Conservation (phyloP, 1,140 invertebrate species). For the Trissolcus basalis region DNA sequence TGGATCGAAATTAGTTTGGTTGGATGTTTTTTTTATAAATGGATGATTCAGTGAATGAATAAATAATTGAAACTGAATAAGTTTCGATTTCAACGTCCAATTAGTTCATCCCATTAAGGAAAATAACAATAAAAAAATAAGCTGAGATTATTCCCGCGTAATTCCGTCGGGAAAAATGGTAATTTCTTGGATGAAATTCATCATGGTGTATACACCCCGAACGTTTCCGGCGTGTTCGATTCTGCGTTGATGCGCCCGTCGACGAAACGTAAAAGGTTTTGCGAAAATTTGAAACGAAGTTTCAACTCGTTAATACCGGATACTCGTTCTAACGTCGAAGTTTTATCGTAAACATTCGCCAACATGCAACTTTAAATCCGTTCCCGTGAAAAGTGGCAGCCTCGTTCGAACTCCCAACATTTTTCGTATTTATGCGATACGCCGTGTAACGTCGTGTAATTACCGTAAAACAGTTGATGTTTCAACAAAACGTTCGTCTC, state of each 20-base stretch:
- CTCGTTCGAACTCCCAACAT: constrained; percentile 16
- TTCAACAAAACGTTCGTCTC: constrained; percentile 19
- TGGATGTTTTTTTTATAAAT: no score
- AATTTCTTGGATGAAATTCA: constrained; percentile 28
- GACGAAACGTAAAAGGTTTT: constrained; percentile 32
- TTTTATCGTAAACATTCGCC: constrained; percentile 43
- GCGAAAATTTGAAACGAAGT: constrained; percentile 41
- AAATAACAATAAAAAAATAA: constrained; percentile 9
- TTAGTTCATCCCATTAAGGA: not conserved
- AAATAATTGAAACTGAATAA: no score
- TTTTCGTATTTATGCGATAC: constrained; percentile 43
- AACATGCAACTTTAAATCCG: constrained; percentile 35
- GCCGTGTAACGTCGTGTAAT: constrained; percentile 28
- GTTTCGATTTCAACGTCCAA: no score
- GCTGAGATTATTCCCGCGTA: not conserved
- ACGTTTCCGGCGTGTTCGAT: constrained; percentile 16
- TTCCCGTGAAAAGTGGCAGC: constrained; percentile 20
- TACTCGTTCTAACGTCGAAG: constrained; percentile 37
- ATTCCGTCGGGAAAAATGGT: constrained; percentile 23
- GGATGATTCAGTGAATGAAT: no score
- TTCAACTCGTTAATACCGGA: constrained; percentile 42
- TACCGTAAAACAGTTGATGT: constrained; percentile 14
- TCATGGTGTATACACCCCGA: constrained; percentile 1
- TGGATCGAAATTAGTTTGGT: no score
- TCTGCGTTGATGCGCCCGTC: constrained; percentile 11